These are phyloP conservation scores for Carapus acus DNA, from an alignment of 2,797 vertebrate species.

Conservation along the genomic window DNA sequence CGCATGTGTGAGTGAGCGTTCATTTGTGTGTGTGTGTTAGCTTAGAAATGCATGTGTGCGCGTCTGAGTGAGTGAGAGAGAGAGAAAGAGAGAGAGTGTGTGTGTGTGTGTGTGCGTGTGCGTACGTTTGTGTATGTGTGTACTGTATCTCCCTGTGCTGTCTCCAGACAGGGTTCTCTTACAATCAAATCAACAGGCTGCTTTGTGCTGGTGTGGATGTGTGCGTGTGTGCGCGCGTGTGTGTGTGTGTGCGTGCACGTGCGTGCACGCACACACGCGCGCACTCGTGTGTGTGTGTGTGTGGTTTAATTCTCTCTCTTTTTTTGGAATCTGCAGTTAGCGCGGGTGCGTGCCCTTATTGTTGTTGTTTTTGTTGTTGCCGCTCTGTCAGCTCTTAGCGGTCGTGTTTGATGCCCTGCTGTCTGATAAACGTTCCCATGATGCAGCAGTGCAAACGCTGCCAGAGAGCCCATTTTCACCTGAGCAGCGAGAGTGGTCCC, in stretches of 20 bases:
- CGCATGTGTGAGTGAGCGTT: too few relatives aligned
- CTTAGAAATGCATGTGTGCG: too few relatives aligned
- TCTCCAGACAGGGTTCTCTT: slow-evolving; percentile 30
- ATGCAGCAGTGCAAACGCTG: slow-evolving; percentile 37
- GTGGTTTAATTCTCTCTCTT: too few relatives aligned
- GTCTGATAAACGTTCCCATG: slow-evolving; percentile 36
- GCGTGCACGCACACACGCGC: too few relatives aligned
- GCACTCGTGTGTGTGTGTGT: slow-evolving; percentile 3
- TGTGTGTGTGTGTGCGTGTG: too few relatives aligned
- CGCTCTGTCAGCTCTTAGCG: slow-evolving; percentile 9
- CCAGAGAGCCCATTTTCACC: slow-evolving; percentile 44
- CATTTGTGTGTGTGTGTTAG: too few relatives aligned
- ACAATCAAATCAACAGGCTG: slow-evolving; percentile 52
- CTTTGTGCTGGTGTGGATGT: slow-evolving; percentile 34
- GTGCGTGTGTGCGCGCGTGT: slow-evolving; percentile 5
- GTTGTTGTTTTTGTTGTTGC: slow-evolving; percentile 21
- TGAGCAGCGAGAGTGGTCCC: slow-evolving; percentile 43
- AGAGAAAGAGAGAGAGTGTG: too few relatives aligned
- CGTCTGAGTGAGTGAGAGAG: too few relatives aligned
- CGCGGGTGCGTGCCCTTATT: too few relatives aligned
- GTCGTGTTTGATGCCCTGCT: slow-evolving; percentile 18
- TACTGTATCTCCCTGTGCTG: slow-evolving; percentile 40
- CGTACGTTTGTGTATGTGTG: too few relatives aligned
- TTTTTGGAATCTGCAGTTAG: too few relatives aligned
- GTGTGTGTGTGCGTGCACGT: slow-evolving; percentile 6